Evolutionary conservation across 2,888 invertebrate genomes (phyloP), one percentile per base, ranked within the genome.

Genomic region (Drosophila lutescens): DNA sequence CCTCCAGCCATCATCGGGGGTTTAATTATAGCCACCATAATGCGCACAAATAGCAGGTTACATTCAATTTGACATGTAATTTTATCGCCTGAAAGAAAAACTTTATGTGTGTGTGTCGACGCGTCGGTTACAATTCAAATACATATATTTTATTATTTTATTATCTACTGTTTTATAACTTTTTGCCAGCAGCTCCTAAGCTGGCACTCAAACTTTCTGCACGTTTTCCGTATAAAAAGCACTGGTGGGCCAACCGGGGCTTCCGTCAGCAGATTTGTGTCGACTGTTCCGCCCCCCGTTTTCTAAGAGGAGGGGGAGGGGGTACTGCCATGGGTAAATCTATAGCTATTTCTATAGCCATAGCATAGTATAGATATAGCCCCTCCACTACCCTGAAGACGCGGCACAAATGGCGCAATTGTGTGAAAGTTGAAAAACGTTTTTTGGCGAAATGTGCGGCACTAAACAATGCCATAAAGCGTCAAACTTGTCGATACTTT

Each of bases 401-500:
- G 80, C 79, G 72, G 86, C 83, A 44, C 68, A 86, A 86, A 89
- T 89, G 86, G 86, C 86, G 88, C 86, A 88, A 86, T 86, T 89
- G 86, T 88, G 89, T 86, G 88, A 88, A 88, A 85, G 89, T 86
- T 86, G 85, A 85, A 87, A 86, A 86, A 86, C 85, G 85, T 88
- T 86, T 66, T 84, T 84, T 86, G 87, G 87, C 85, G 88, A 88
- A 86, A 86, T 86, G 89, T 86, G 85, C 81, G 85, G 77, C 87
- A 86, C 85, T 86, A 86, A 86, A 86, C 85, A 86, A 87, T 86
- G 89, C 88, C 86, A 86, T 86, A 89, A 86, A 86, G 88, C 86
- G 88, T 89, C 86, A 86, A 89, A 89, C 89, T 86, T 87, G 89
- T 86, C 86, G 88, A 86, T 89, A 86, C 82, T 79, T 85, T 74